Evolutionary conservation across 2,888 invertebrate genomes (phyloP).

Genomic region (Hoplodrina blanda): DNA sequence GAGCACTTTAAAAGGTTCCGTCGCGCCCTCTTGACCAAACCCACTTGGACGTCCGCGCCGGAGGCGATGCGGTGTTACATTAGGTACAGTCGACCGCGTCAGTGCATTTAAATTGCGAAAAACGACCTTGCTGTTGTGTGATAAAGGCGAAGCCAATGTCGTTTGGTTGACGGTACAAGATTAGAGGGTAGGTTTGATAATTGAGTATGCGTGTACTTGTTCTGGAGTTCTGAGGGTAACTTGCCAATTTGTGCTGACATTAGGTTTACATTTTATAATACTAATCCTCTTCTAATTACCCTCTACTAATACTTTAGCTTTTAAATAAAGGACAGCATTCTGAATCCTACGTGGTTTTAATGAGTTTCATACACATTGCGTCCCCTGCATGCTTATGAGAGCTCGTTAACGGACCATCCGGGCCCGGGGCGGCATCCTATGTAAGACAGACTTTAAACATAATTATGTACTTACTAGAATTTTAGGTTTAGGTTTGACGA

Average conservation of each 20-base stretch:
- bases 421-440: neutral
- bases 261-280: conserved; percentile 19
- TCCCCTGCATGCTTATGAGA: neutral
- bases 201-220: conserved; percentile 31
- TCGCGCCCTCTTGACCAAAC: conserved; percentile 59
- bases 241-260: conserved; percentile 24
- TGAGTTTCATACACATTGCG: neutral
- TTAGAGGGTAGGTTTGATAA: conserved; percentile 20
- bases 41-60: conserved; percentile 32
- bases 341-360: neutral
- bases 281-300: conserved; percentile 1
- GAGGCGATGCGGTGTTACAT: conserved; percentile 26
- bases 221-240: conserved; percentile 24
- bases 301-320: neutral
- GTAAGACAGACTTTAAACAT: neutral
- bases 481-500: no score
- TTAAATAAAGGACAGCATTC: neutral
- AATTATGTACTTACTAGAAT: neutral
- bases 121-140: neutral
- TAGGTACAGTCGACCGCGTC: neutral
- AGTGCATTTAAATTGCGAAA: neutral
- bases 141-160: neutral
- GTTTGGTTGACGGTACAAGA: conserved; percentile 2
- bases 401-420: neutral
- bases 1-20: conserved; percentile 57